A percentile compares a stretch with the other conserved stretches of the same genome.
These are phyloP conservation scores for Coreius guichenoti DNA, from an alignment of 2,797 vertebrate species.

Conservation along the genomic window DNA sequence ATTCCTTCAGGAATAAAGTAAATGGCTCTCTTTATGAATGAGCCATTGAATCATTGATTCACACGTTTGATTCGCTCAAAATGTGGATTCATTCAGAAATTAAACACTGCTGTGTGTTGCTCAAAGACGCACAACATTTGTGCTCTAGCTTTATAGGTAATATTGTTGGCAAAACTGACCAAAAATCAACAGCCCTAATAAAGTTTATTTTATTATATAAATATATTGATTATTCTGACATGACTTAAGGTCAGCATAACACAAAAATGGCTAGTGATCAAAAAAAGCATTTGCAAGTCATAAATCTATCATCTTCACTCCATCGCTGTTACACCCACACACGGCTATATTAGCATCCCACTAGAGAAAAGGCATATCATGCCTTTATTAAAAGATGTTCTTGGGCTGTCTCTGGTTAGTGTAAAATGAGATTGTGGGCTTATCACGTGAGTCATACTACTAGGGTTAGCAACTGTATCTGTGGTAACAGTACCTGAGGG, in stretches of 20 bases:
- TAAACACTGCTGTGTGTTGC: too few relatives aligned
- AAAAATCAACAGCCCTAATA: too few relatives aligned
- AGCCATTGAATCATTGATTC: too few relatives aligned
- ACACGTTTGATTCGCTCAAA: too few relatives aligned
- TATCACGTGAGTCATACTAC: conserved; percentile 36
- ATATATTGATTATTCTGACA: not conserved
- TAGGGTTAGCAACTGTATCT: conserved; percentile 37
- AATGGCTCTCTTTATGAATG: too few relatives aligned
- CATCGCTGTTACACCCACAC: conserved; percentile 51
- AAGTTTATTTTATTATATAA: too few relatives aligned
- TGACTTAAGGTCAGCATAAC: not conserved
- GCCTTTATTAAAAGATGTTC: conserved; percentile 47
- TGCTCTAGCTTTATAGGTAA: too few relatives aligned
- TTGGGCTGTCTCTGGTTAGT: conserved; percentile 11
- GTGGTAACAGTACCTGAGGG: conserved; percentile 52
- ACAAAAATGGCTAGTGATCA: not conserved
- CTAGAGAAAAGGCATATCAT: conserved; percentile 61
- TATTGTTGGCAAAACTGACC: too few relatives aligned
- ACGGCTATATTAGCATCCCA: conserved; percentile 57
- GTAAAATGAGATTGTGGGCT: conserved; percentile 49
- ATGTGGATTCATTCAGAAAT: too few relatives aligned
- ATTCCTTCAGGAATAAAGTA: too few relatives aligned
- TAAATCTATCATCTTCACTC: not conserved
- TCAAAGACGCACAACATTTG: too few relatives aligned
- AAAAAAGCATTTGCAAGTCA: not conserved